These are phyloP conservation scores for Blastobasis adustella DNA, from an alignment of 2,888 invertebrate species.

Conservation along the genomic window DNA sequence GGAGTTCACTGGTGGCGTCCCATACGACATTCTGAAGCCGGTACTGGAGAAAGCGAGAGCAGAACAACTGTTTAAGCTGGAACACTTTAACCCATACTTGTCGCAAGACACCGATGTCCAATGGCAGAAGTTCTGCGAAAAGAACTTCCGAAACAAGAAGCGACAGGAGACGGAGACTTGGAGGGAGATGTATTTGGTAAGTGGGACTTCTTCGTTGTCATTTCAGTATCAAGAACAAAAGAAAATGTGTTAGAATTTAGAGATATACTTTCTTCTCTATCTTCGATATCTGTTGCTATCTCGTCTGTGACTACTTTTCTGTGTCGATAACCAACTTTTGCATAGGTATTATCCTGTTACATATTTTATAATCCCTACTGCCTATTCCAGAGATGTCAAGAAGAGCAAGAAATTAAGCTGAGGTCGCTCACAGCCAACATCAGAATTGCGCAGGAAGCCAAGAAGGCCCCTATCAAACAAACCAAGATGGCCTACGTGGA, in stretches of 20 bases:
- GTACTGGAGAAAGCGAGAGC: constrained; percentile 91
- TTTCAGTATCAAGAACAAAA: too few relatives aligned
- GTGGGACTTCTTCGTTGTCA: too few relatives aligned
- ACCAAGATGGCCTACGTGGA: constrained; percentile 95
- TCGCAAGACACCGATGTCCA: constrained; percentile 92
- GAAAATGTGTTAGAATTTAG: too few relatives aligned
- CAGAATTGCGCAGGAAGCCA: constrained; percentile 83
- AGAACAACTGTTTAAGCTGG: constrained; percentile 87
- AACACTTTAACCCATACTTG: constrained; percentile 93
- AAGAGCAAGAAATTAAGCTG: constrained; percentile 88
- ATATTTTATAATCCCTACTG: too few relatives aligned
- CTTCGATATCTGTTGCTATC: too few relatives aligned
- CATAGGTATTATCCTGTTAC: too few relatives aligned
- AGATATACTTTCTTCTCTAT: too few relatives aligned
- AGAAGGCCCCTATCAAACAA: constrained; percentile 86
- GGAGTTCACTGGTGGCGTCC: constrained; percentile 94
- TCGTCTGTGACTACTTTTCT: too few relatives aligned
- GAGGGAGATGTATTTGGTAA: constrained; percentile 91
- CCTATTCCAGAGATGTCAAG: constrained; percentile 83
- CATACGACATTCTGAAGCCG: constrained; percentile 91
- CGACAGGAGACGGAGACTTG: constrained; percentile 91
- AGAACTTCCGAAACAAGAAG: constrained; percentile 82
- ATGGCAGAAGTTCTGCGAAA: constrained; percentile 90
- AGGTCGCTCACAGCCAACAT: constrained; percentile 89
- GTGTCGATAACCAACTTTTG: too few relatives aligned